Conservation (phyloP, 2,888 invertebrate genomes). For the Willowsia nigromaculata region DNA sequence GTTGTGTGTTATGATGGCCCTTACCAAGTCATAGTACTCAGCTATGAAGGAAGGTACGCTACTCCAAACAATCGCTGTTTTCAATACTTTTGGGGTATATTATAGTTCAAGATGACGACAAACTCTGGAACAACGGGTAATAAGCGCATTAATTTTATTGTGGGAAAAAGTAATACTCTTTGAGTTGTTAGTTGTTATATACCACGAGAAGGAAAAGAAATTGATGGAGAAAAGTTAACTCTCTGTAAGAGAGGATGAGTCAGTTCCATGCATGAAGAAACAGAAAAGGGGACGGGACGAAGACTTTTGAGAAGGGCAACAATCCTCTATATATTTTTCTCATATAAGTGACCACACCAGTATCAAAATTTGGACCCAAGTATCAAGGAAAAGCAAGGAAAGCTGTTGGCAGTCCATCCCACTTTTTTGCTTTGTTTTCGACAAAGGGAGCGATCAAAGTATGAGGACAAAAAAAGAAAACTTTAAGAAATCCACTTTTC, state of each 20-base stretch:
- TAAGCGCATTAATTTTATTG: conserved; percentile 46
- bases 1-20: neutral
- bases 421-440: conserved; percentile 51
- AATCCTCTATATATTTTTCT: conserved; percentile 62
- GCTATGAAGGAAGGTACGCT: neutral
- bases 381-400: neutral
- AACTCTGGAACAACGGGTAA: neutral
- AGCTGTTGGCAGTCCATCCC: conserved; percentile 47
- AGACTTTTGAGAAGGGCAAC: conserved; percentile 47
- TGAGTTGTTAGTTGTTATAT: neutral
- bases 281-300: conserved; percentile 44
- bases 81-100: neutral
- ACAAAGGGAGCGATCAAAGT: conserved; percentile 62
- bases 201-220: neutral
- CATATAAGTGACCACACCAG: conserved; percentile 62
- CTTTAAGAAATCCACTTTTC: conserved; percentile 56
- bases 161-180: neutral
- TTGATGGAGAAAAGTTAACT: conserved; percentile 46
- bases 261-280: conserved; percentile 50
- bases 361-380: neutral
- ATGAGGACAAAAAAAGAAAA: conserved; percentile 23
- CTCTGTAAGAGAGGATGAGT: conserved; percentile 34
- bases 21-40: neutral
- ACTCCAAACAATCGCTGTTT: neutral
- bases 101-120: neutral